Conservation (phyloP, 2,113 vertebrate species). For the Charadrius vociferus region DNA sequence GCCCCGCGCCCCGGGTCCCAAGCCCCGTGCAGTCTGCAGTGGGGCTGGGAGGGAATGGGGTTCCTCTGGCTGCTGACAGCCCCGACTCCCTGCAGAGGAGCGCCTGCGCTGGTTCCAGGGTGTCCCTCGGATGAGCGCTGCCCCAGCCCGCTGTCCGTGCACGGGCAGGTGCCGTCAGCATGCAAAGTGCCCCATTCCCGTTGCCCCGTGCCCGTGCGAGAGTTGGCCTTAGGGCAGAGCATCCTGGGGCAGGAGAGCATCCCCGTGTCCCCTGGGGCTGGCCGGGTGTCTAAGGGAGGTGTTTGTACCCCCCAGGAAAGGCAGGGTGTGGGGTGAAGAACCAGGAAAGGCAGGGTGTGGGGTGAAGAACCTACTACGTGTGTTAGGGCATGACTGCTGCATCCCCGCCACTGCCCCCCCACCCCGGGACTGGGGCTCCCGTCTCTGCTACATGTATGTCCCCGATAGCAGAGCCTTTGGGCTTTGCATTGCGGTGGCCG, state of each 20-base stretch:
- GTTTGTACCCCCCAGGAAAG: not conserved
- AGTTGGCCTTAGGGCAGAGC: not conserved
- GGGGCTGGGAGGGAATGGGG: not conserved
- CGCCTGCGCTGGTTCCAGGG: rapidly evolving
- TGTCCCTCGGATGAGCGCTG: not conserved
- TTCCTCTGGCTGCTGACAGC: not conserved
- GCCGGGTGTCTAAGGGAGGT: not conserved
- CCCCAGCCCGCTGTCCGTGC: rapidly evolving
- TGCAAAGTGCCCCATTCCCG: rapidly evolving
- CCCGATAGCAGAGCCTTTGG: rapidly evolving
- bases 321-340: not conserved
- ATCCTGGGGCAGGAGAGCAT: not conserved
- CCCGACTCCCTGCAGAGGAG: not conserved
- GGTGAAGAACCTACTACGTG: not conserved
- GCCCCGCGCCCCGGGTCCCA: not conserved
- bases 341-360: not conserved
- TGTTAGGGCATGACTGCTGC: not conserved
- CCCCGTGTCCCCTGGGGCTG: rapidly evolving
- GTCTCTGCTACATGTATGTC: rapidly evolving
- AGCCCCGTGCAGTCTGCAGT: not conserved
- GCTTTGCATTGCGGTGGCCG: rapidly evolving
- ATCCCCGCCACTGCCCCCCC: not conserved
- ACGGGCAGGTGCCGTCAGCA: not conserved
- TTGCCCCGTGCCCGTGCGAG: too few relatives aligned
- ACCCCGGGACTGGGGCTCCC: not conserved